Base-by-base conservation (phyloP, 2,888 invertebrate genomes). In the Hypomecis punctinalis region DNA sequence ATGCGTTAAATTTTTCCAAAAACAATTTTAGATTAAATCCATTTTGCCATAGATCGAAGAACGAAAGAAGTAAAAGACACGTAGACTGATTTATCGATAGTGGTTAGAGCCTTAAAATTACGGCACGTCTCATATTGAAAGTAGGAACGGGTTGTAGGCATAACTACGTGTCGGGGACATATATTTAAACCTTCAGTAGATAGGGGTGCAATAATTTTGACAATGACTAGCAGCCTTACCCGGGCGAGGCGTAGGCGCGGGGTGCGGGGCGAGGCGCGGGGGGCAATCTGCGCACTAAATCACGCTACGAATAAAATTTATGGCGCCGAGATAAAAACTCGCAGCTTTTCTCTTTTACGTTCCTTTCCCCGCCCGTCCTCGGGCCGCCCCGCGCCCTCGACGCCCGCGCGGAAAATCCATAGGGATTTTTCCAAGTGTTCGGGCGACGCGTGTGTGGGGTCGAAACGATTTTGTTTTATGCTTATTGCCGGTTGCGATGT, bases 241-340 rank as follows among this genome's bases (percentile, higher is more conserved):
- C 88, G 86, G 77, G 90, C 87, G 89, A 85, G 90, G 91, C 87
- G 90, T 89, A 89, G 90, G 90, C 90, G 89, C 85, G 90, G 86
- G 82, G 85, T 69, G 82, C 72, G 84, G 78, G 68, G 84, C 73
- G 84, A 76, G 71, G 79, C 74, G 87, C 83, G 88, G 83, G 90
- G 90, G 91, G 91, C 92, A 93, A 93, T 93, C 93, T 93, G 92
- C 88, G 93, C 93, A 93, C 93, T 93, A 93, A 93, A 93, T 93
- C 93, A 93, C 93, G 93, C 91, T 93, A 90, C 93, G 93, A 93
- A 93, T 93, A 93, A 93, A 93, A 93, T 93, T 93, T 93, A 93
- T 93, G 93, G 93, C 90, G 91, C 91, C 93, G 93, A 93, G 93
- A 93, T 93, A 93, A 93, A 93, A 93, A 93, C 93, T 93, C 93